Evolutionary conservation across 1,140 invertebrate genomes (phyloP), one percentile per base, ranked within the genome.

Genomic region (Aethina tumida): DNA sequence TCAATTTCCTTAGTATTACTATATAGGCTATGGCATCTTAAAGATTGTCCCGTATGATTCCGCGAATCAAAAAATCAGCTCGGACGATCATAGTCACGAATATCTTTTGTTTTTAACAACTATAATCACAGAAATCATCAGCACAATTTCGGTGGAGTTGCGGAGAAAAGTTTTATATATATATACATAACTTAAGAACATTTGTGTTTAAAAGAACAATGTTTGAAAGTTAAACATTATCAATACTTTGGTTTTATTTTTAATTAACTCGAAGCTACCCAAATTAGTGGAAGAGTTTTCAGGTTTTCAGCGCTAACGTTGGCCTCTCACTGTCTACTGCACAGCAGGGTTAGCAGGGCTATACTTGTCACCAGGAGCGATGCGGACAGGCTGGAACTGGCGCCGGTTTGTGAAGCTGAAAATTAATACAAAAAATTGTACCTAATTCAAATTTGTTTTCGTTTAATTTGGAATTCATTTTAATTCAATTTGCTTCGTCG

Each of bases 241-340:
- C 21, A 49, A 49, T 49, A 49, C 47, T 49, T 49, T 49, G 47
- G 47, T 49, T 46, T 43, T 39, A 32, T 35, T 32, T 37, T 37
- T 45, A 21, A 26, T 33, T n/a, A n/a, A n/a, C 26, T 26, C 38
- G 39, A 49, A 49, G 47, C 43, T 49, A 45, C 43, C 40, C 17
- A 39, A 27, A 38, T 36, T 17, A 31, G 37, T 17, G 33, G 26
- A 42, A 43, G 38, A 35, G 37, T 28, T 21, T 41, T 31, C 31
- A 25, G 26, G 20, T 34, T 25, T 32, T 18, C 30, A 25, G 25
- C 35, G 39, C 21, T 14, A 12, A 6, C 14, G n/a, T 20, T 13
- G 24, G 21, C 8, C 4, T 17, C 27, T 38, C 30, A 38, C 20
- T 45, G 37, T 20, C 37, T 15, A 15, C 8, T 14, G 18, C 16